Percentiles rank a stretch among this genome's conserved stretches.
Conservation (phyloP, 2,888 invertebrate species). For the Ennomos quercinarius region DNA sequence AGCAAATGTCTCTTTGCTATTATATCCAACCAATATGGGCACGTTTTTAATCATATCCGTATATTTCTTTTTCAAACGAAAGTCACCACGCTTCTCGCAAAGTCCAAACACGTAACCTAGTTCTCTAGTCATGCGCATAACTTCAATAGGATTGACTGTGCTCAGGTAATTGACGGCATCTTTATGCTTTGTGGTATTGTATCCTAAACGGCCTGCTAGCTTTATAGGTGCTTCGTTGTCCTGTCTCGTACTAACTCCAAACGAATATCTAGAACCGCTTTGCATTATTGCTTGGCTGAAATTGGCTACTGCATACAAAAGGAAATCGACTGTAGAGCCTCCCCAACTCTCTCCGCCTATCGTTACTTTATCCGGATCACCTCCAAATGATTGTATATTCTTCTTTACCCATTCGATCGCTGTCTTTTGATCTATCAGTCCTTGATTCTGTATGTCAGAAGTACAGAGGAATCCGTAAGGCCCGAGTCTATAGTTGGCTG, state of each 20-base stretch:
- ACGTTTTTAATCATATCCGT: slow-evolving; percentile 42
- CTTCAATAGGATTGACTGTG: slow-evolving; percentile 46
- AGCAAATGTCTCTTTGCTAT: slow-evolving; percentile 54
- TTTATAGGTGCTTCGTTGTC: slow-evolving; percentile 52
- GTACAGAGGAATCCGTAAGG: slow-evolving; percentile 72
- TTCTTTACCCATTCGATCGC: slow-evolving; percentile 65
- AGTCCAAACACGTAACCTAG: slow-evolving; percentile 45
- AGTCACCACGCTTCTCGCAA: slow-evolving; percentile 37
- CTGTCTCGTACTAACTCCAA: slow-evolving; percentile 47
- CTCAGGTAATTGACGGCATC: slow-evolving; percentile 55
- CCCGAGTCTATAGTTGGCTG: slow-evolving; percentile 65
- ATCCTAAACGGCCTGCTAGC: slow-evolving; percentile 55
- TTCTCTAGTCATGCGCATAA: slow-evolving; percentile 50
- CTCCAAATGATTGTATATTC: slow-evolving; percentile 65
- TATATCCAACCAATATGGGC: slow-evolving; percentile 56
- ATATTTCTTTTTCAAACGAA: slow-evolving; percentile 47
- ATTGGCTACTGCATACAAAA: slow-evolving; percentile 54
- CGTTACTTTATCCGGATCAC: slow-evolving; percentile 59
- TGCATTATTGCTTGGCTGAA: slow-evolving; percentile 62
- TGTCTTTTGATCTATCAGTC: slow-evolving; percentile 64
- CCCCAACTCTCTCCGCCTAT: slow-evolving; percentile 70
- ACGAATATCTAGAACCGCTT: slow-evolving; percentile 57
- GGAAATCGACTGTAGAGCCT: slow-evolving; percentile 60
- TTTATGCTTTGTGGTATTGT: slow-evolving; percentile 37
- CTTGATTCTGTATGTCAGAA: slow-evolving; percentile 58